Percentiles rank a stretch among this genome's conserved stretches.
These are phyloP conservation scores for Drosophila sproati DNA, from an alignment of 1,140 invertebrate genomes.

Conservation along the genomic window DNA sequence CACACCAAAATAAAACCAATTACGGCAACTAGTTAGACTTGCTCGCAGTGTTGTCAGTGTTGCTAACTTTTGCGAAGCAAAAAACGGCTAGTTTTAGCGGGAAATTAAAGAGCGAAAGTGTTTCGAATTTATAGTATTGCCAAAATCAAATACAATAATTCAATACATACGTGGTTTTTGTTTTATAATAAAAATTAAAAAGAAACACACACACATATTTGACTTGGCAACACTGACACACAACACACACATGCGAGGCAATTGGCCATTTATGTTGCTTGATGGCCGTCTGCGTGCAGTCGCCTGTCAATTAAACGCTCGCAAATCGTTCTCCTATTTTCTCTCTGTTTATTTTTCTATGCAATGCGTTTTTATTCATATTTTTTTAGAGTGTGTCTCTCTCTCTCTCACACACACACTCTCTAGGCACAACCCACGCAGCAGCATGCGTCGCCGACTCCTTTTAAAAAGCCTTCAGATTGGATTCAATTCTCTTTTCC, in stretches of 20 bases:
- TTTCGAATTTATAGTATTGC: too few relatives aligned
- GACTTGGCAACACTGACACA: constrained; percentile 7
- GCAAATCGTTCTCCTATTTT: constrained; percentile 30
- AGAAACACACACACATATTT: constrained; percentile 8
- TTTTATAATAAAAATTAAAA: too few relatives aligned
- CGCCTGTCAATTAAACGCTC: constrained; percentile 50
- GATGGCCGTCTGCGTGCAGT: constrained; percentile 28
- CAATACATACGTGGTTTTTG: too few relatives aligned
- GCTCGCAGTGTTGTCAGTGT: constrained; percentile 2
- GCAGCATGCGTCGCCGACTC: not conserved
- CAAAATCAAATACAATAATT: not conserved
- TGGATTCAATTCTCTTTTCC: constrained; percentile 50
- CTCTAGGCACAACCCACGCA: constrained; percentile 7
- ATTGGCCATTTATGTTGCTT: constrained; percentile 39
- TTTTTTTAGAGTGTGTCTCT: not conserved
- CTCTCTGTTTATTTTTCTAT: constrained; percentile 14
- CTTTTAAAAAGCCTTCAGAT: constrained; percentile 28
- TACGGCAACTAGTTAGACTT: constrained; percentile 49
- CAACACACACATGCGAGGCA: constrained; percentile 22
- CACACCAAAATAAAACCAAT: constrained; percentile 23
- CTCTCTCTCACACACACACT: not conserved
- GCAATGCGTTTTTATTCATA: not conserved
- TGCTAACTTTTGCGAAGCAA: not conserved
- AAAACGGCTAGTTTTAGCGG: not conserved
- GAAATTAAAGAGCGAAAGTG: not conserved